These are phyloP conservation scores for Anguilla marmorata DNA, from an alignment of 2,797 vertebrate species.

Conservation along the genomic window DNA sequence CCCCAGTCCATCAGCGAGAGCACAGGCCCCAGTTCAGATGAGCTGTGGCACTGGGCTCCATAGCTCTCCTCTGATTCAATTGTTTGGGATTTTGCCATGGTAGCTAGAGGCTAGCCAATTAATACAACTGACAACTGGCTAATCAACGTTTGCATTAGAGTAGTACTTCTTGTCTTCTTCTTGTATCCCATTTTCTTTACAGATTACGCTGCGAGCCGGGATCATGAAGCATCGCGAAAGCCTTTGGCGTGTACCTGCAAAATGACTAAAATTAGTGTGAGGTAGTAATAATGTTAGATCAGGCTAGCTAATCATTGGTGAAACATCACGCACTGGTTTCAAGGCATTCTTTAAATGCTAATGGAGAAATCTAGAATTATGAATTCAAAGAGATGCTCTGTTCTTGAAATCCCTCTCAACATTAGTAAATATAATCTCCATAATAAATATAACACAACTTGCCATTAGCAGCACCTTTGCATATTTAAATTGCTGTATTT, in stretches of 20 bases:
- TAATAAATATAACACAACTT: not conserved
- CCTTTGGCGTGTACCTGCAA: not conserved
- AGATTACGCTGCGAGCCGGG: not conserved
- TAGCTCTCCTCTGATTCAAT: not conserved
- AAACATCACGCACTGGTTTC: constrained; percentile 18
- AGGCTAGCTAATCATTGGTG: constrained; percentile 23
- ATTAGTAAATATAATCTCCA: not conserved
- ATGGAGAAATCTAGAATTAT: not conserved
- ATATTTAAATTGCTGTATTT: not conserved
- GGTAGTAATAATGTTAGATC: not conserved
- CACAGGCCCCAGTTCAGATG: not conserved
- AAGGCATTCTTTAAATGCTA: not conserved
- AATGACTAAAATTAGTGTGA: not conserved
- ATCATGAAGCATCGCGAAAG: not conserved
- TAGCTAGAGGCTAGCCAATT: constrained; percentile 1
- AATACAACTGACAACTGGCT: not conserved
- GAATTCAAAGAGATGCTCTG: not conserved
- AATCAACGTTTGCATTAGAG: not conserved
- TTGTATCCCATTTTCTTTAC: not conserved
- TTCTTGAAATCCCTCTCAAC: not conserved
- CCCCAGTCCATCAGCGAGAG: not conserved
- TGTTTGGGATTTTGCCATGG: not conserved
- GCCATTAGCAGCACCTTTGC: not conserved
- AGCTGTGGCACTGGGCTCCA: not conserved
- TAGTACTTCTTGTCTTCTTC: not conserved